These are phyloP conservation scores for Astyanax mexicanus DNA, from an alignment of 2,797 vertebrate species.

Conservation along the genomic window DNA sequence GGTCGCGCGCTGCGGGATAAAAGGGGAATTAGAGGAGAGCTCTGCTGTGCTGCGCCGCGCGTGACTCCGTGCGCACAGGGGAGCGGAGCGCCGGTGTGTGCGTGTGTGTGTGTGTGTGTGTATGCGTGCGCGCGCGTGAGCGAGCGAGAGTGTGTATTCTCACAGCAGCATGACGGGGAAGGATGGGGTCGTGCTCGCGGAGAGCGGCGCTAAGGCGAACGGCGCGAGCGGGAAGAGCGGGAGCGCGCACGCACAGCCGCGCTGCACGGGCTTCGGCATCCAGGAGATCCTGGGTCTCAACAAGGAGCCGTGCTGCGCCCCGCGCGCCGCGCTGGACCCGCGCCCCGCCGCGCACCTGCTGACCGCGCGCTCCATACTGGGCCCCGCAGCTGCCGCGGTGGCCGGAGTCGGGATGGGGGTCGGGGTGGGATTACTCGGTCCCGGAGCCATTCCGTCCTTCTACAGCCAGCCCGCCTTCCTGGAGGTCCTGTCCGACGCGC, in stretches of 20 bases:
- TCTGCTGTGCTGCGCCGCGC: slow-evolving; percentile 62
- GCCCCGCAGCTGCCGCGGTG: slow-evolving; percentile 81
- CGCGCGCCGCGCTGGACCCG: slow-evolving; percentile 82
- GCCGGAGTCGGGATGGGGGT: slow-evolving; percentile 85
- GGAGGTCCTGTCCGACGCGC: slow-evolving; percentile 92
- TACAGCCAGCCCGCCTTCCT: slow-evolving; percentile 93
- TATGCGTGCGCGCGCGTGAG: slow-evolving; percentile 78
- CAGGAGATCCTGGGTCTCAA: slow-evolving; percentile 97
- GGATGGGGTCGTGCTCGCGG: slow-evolving; percentile 86
- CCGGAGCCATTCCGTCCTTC: slow-evolving; percentile 91
- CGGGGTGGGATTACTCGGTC: slow-evolving; percentile 92
- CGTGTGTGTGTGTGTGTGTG: slow-evolving; percentile 67
- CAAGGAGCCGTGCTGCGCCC: slow-evolving; percentile 89
- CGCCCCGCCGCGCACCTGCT: slow-evolving; percentile 90
- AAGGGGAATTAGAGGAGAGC: slow-evolving; percentile 88
- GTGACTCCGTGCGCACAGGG: slow-evolving; percentile 76
- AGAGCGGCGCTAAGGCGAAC: slow-evolving; percentile 79
- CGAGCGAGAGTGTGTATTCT: slow-evolving; percentile 63
- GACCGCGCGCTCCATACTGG: slow-evolving; percentile 89
- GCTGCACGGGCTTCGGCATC: slow-evolving; percentile 97
- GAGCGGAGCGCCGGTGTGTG: slow-evolving; percentile 61
- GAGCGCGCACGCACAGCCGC: slow-evolving; percentile 75
- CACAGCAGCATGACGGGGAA: slow-evolving; percentile 89
- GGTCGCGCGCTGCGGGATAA: slow-evolving; percentile 96
- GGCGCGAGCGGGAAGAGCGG: slow-evolving; percentile 69